Evolutionary conservation across 2,797 vertebrate species (phyloP), one percentile per base, ranked within the genome.

Genomic region (Diplodus sargus): DNA sequence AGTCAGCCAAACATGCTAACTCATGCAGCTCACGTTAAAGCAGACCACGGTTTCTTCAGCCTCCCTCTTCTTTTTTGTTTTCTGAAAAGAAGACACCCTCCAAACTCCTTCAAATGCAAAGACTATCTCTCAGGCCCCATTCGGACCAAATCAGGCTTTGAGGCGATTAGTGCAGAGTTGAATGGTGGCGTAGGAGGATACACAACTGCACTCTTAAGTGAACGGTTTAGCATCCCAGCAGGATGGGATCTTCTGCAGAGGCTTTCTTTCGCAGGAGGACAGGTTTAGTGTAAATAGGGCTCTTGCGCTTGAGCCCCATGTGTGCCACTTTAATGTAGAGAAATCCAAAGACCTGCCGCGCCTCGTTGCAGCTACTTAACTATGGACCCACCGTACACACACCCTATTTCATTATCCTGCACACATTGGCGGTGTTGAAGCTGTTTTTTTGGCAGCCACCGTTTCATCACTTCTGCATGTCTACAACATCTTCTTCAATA

Each of bases 391-490:
- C 9, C 15, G 9, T 22, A 14, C 22, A 58, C 17, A 48, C 22
- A 10, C 4, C 5, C 20, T 17, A 53, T 45, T 30, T 49, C 6
- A 12, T 10, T 47, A 57, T 39, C 6, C 43, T 49, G 11, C 22
- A 49, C n/a, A 56, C 22, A 39, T 39, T 18, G 49, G 20, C 34
- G 10, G 18, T 17, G 15, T 59, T 34, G 42, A 47, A 25, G 58
- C 25, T 14, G 7, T 53, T 64, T 16, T 34, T 34, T 58, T 74
- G 13, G 49, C 62, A 72, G 65, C 23, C 54, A 56, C 23, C 54
- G 52, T 72, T 63, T 74, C 20, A 60, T 57, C 22, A 25, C 25
- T 57, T 75, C 65, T 84, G 57, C 61, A 59, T 54, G 28, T 58
- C 47, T 60, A 4, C 30, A 62, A 23, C 45, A 18, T 10, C 48